A percentile compares a stretch with the other conserved stretches of the same genome.
Conservation (phyloP, 2,888 invertebrate species). For the Gortyna flavago region DNA sequence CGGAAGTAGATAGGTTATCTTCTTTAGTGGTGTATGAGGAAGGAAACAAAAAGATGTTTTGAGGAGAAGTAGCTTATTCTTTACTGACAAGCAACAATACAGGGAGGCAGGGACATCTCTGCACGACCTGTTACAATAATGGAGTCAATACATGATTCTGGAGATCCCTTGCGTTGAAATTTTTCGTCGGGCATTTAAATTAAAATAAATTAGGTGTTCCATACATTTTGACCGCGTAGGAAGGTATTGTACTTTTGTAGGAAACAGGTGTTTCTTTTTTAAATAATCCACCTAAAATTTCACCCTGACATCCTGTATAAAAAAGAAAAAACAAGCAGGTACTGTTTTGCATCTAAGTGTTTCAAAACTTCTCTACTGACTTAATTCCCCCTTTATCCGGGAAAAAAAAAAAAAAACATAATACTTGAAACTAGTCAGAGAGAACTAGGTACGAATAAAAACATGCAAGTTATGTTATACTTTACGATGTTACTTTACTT, state of each 20-base stretch:
- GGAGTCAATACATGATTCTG: not conserved
- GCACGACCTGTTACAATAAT: not conserved
- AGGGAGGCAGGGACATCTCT: not conserved
- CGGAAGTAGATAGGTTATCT: not conserved
- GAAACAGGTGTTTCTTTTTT: not conserved
- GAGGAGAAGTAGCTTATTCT: not conserved
- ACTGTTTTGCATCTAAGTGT: not conserved
- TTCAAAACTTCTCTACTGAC: not conserved
- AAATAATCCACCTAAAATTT: not conserved
- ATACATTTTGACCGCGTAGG: not conserved
- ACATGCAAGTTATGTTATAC: conserved; percentile 9
- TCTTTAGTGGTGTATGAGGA: not conserved
- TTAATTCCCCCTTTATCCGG: not conserved
- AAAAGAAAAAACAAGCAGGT: not conserved
- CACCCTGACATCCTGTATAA: not conserved
- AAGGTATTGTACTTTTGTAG: no score
- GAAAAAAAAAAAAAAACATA: conserved; percentile 1
- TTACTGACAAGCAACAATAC: not conserved
- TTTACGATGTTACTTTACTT: conserved; percentile 5
- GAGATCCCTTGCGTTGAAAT: not conserved
- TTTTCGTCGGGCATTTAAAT: not conserved
- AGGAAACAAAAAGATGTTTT: not conserved
- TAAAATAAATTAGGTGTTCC: not conserved
- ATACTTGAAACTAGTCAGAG: conserved; percentile 5
- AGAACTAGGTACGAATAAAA: not conserved